phyloP scores from a whole-genome alignment of 23 tunicate genomes.

The Oikopleura dioica region DNA sequence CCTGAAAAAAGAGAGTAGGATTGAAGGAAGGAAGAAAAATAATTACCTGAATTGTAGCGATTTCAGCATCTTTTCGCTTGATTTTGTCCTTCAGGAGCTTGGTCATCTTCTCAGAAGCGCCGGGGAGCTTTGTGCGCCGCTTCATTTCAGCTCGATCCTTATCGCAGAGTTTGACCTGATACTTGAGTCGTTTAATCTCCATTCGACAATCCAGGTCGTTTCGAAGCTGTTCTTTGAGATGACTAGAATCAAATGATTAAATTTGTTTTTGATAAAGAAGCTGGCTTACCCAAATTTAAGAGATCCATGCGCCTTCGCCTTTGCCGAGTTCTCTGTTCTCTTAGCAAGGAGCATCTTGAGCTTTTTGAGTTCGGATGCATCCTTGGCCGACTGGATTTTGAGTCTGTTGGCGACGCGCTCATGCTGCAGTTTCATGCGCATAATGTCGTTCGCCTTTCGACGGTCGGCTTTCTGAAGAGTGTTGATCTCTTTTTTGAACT shows the following conservation, averaged over 20 bases:
- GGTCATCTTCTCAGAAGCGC: not conserved
- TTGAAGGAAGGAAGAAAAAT: too few relatives aligned
- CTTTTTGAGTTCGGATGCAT: not conserved
- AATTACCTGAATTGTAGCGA: not conserved
- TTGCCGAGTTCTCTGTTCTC: not conserved
- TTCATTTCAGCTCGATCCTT: not conserved
- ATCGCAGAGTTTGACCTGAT: not conserved
- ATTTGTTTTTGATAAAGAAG: too few relatives aligned
- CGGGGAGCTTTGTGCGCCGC: not conserved
- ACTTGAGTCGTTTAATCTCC: not conserved
- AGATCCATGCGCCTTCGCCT: too few relatives aligned
- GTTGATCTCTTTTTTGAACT: not conserved
- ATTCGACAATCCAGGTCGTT: not conserved
- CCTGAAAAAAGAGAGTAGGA: too few relatives aligned
- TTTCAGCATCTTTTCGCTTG: not conserved
- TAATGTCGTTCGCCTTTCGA: not conserved
- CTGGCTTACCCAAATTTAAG: too few relatives aligned
- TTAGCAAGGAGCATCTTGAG: not conserved
- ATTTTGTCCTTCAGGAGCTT: not conserved
- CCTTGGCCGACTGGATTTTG: not conserved
- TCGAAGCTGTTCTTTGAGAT: not conserved
- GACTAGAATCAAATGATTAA: too few relatives aligned
- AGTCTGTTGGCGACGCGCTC: not conserved
- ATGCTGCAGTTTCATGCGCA: not conserved
- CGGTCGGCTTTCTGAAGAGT: not conserved